phyloP scores from a whole-genome alignment of 2,888 invertebrate genomes.

The Chloroclysta siterata region DNA sequence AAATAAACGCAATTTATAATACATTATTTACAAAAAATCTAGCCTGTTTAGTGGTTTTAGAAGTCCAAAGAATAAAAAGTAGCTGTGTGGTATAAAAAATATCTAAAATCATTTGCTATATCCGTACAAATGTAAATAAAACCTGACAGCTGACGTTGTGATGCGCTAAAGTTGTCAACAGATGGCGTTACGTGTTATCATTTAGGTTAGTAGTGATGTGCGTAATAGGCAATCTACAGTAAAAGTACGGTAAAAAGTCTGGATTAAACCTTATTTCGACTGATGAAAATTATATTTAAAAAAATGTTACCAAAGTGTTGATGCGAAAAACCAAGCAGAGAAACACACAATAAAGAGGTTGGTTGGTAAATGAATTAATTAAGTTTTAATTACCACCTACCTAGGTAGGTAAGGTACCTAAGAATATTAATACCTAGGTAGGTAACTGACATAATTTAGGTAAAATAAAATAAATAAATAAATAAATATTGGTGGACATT shows the following conservation, averaged over 20 bases:
- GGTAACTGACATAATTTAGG: too few relatives aligned
- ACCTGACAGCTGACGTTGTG: conserved; percentile 46
- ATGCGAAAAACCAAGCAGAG: too few relatives aligned
- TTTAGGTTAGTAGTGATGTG: conserved; percentile 27
- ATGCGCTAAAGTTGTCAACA: conserved; percentile 39
- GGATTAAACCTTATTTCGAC: too few relatives aligned
- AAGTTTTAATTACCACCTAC: too few relatives aligned
- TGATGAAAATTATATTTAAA: too few relatives aligned
- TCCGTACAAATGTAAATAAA: conserved; percentile 30
- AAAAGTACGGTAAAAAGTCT: conserved; percentile 7
- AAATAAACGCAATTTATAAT: conserved; percentile 41
- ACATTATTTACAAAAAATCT: conserved; percentile 22
- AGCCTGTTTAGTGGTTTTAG: not conserved
- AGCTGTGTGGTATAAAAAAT: not conserved
- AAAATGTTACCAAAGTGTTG: too few relatives aligned
- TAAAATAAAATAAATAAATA: too few relatives aligned
- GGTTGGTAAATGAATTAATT: too few relatives aligned
- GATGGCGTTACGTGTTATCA: conserved; percentile 60
- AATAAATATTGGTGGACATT: too few relatives aligned
- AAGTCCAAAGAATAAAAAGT: not conserved
- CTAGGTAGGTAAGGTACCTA: too few relatives aligned
- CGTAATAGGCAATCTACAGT: conserved; percentile 5
- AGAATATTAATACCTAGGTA: too few relatives aligned
- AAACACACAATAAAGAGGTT: too few relatives aligned
- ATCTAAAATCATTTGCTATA: not conserved